Conservation (phyloP, 2,888 invertebrate species). For the Philonicus albiceps region DNA sequence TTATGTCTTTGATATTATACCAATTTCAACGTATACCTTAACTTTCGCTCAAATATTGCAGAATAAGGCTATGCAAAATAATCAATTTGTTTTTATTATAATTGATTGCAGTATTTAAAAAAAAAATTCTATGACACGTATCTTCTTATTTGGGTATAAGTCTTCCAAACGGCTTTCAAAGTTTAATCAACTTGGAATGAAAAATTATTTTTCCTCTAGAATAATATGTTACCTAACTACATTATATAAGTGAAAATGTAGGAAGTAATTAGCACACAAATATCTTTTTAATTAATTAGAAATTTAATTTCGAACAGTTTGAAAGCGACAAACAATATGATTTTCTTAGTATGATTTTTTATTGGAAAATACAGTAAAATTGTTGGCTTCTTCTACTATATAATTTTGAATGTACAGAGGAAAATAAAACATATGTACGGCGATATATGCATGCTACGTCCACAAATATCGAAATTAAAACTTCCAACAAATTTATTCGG, state of each 20-base stretch:
- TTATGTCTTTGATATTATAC: too few species aligned
- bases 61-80: too few species aligned
- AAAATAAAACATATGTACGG: neutral
- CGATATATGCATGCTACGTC: neutral
- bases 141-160: too few species aligned
- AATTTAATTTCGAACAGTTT: slow-evolving; percentile 4
- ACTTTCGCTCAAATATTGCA: too few species aligned
- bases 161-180: too few species aligned
- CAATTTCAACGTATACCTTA: too few species aligned
- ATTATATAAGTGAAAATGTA: neutral
- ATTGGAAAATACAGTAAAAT: neutral
- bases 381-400: neutral
- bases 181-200: too few species aligned
- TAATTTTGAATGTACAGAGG: neutral
- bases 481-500: neutral
- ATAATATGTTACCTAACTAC: neutral
- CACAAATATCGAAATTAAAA: neutral
- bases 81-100: too few species aligned
- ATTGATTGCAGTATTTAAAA: too few species aligned
- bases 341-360: neutral
- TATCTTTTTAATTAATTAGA: neutral
- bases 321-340: neutral
- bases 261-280: neutral
- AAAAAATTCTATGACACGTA: too few species aligned
- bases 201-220: neutral